Conservation (phyloP, 2,797 vertebrate genomes). For the Numenius phaeopus region DNA sequence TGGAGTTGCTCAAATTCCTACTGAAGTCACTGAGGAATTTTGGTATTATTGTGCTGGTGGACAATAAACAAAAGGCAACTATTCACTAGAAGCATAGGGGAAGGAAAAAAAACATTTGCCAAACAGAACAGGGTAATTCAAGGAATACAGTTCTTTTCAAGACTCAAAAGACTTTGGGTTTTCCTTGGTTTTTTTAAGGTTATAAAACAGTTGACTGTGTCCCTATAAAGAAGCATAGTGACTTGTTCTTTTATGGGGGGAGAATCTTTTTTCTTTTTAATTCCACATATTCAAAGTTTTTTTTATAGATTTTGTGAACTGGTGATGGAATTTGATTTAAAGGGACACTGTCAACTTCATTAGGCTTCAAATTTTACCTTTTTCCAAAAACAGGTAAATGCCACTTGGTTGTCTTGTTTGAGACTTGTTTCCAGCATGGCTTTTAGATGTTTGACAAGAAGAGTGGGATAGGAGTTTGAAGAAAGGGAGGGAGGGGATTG, state of each 20-base stretch:
- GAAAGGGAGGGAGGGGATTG: background rate
- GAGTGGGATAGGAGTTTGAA: background rate
- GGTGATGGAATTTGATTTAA: slow-evolving; percentile 59
- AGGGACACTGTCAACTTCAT: slow-evolving; percentile 45
- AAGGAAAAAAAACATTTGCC: background rate
- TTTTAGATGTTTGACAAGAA: slow-evolving; percentile 28
- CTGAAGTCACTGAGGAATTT: slow-evolving; percentile 31
- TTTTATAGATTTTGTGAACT: slow-evolving; percentile 49
- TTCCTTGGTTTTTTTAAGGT: background rate
- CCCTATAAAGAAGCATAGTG: slow-evolving; percentile 6
- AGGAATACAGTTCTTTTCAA: background rate
- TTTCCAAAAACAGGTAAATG: slow-evolving; percentile 59
- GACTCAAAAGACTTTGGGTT: background rate
- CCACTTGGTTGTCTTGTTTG: slow-evolving; percentile 32
- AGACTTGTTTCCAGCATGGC: slow-evolving; percentile 41
- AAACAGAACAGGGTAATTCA: background rate
- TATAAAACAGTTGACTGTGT: slow-evolving; percentile 26
- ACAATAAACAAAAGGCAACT: slow-evolving; percentile 42
- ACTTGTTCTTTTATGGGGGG: background rate
- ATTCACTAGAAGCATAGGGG: background rate
- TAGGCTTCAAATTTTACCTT: slow-evolving; percentile 58
- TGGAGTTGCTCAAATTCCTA: background rate
- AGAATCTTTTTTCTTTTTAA: slow-evolving; percentile 7
- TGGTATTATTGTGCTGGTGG: background rate
- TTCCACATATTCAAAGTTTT: slow-evolving; percentile 34